Evolutionary conservation across 1,140 invertebrate genomes (phyloP).

Genomic region (Lepidurus packardi): DNA sequence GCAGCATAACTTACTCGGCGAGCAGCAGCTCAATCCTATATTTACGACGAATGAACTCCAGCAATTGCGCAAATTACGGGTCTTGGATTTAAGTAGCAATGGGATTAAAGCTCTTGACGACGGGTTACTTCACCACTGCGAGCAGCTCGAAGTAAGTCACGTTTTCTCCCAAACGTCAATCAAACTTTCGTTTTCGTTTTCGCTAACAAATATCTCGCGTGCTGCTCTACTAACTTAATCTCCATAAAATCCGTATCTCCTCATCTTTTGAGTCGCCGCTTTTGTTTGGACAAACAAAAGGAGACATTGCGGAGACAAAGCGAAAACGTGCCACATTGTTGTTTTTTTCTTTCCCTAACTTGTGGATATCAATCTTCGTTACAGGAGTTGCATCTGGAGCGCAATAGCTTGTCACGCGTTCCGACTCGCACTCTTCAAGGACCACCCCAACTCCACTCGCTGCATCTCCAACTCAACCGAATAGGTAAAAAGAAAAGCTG

Average conservation of each 20-base stretch:
- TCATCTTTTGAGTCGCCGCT: background rate
- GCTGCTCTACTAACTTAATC: background rate
- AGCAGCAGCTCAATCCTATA: conserved; percentile 74
- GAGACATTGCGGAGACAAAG: background rate
- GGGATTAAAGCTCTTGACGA: conserved; percentile 72
- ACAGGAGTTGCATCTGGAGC: conserved; percentile 70
- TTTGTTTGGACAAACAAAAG: background rate
- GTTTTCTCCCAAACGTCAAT: background rate
- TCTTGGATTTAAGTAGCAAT: conserved; percentile 72
- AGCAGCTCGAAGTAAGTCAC: conserved; percentile 57
- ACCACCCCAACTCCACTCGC: conserved; percentile 59
- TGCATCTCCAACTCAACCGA: conserved; percentile 68
- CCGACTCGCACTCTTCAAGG: conserved; percentile 72
- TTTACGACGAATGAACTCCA: conserved; percentile 79
- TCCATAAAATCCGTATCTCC: background rate
- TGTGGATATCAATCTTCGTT: conserved; percentile 37
- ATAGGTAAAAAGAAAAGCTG: conserved; percentile 59
- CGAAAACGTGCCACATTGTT: conserved; percentile 8
- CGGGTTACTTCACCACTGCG: conserved; percentile 73
- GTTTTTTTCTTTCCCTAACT: conserved; percentile 25
- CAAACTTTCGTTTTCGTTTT: background rate
- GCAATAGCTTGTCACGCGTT: conserved; percentile 66
- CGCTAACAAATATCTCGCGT: background rate
- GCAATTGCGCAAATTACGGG: conserved; percentile 60
- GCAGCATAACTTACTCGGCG: conserved; percentile 74